Conservation (phyloP, 2,113 vertebrate genomes). For the Rattus norvegicus region DNA sequence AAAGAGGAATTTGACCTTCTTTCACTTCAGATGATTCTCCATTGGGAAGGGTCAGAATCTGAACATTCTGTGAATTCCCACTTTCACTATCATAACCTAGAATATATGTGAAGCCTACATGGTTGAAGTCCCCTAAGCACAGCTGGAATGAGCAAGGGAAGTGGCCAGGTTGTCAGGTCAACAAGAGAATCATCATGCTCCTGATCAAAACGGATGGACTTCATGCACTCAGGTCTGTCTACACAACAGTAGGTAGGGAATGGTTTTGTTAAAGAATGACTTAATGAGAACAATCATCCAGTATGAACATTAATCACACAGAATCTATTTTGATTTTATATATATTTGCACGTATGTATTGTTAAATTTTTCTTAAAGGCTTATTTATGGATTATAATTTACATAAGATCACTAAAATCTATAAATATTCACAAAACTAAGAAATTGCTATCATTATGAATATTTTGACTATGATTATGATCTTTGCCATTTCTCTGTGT, state of each 20-base stretch:
- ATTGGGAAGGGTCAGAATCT: background rate
- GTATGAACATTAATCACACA: background rate
- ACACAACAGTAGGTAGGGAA: background rate
- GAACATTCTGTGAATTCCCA: slow-evolving; percentile 17
- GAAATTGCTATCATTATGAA: background rate
- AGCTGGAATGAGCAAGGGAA: background rate
- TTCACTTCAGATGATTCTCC: background rate
- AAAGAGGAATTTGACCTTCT: background rate
- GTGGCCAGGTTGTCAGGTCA: background rate
- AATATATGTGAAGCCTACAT: slow-evolving; percentile 5
- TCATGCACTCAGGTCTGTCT: background rate
- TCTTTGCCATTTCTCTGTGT: background rate
- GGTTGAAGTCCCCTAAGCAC: background rate
- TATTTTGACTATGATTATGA: slow-evolving; percentile 21
- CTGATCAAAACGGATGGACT: background rate
- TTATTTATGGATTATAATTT: background rate
- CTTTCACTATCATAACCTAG: background rate
- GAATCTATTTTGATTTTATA: background rate
- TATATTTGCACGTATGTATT: background rate
- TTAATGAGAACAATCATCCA: background rate
- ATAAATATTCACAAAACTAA: background rate
- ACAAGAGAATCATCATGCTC: background rate
- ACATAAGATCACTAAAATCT: background rate
- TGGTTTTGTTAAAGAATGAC: background rate
- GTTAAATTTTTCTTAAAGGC: background rate